A percentile compares a stretch with the other conserved stretches of the same genome.
phyloP scores from a whole-genome alignment of 2,888 invertebrate species.

The Rhorus exstirpatorius region DNA sequence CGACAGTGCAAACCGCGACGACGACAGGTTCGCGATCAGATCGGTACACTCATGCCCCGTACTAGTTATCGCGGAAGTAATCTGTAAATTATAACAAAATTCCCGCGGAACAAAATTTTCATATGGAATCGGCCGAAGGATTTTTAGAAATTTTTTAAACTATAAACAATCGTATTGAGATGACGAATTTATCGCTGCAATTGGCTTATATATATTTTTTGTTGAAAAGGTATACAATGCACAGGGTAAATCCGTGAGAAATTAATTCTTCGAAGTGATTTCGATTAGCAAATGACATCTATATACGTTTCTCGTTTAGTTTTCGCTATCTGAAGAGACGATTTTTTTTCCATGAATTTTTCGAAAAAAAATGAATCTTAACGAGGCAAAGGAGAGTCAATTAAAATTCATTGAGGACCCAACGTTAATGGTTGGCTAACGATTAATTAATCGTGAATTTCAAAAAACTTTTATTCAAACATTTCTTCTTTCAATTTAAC shows the following conservation, averaged over 20 bases:
- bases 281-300: too few relatives aligned
- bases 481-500: not conserved
- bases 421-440: too few relatives aligned
- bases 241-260: not conserved
- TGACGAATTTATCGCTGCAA: not conserved
- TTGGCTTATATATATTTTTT: not conserved
- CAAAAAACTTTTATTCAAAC: too few relatives aligned
- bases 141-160: slow-evolving; percentile 1
- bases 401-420: too few relatives aligned
- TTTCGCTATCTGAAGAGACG: too few relatives aligned
- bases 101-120: slow-evolving; percentile 3
- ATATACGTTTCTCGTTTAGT: too few relatives aligned
- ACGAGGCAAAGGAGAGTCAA: too few relatives aligned
- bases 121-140: slow-evolving; percentile 22
- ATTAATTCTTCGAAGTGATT: not conserved
- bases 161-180: not conserved
- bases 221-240: not conserved
- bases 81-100: not conserved
- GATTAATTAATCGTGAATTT: too few relatives aligned
- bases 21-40: not conserved
- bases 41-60: not conserved
- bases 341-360: too few relatives aligned
- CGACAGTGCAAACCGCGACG: not conserved
- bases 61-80: slow-evolving; percentile 14
- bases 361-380: not conserved